Conservation (phyloP, 2,113 vertebrate species). For the Pterophyllum scalare region DNA sequence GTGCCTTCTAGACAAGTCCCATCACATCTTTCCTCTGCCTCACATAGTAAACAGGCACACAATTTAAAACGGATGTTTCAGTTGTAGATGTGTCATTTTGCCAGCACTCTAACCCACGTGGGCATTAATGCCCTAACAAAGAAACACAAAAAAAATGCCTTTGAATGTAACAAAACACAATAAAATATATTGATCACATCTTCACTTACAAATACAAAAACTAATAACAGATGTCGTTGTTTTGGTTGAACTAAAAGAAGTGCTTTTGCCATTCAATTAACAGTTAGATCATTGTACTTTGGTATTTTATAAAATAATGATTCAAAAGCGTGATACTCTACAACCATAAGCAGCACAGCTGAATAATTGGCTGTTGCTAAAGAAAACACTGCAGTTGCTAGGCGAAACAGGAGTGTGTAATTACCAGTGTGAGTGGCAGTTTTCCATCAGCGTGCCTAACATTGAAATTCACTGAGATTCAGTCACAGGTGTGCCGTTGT, state of each 20-base stretch:
- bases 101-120: background rate
- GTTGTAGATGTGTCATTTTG: background rate
- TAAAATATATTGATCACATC: background rate
- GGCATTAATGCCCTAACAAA: background rate
- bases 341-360: background rate
- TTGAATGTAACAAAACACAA: background rate
- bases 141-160: background rate
- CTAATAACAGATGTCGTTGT: background rate
- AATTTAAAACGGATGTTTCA: background rate
- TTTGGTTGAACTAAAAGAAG: background rate
- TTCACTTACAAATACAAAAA: background rate
- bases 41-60: background rate
- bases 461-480: slow-evolving; percentile 51
- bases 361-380: slow-evolving; percentile 27
- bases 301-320: background rate
- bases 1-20: background rate
- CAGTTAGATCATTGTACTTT: background rate
- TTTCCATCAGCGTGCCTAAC: slow-evolving; percentile 39
- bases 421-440: slow-evolving; percentile 55
- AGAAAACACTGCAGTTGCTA: slow-evolving; percentile 60
- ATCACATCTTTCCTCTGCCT: background rate
- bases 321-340: background rate
- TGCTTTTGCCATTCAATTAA: background rate
- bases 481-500: slow-evolving; percentile 67
- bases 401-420: slow-evolving; percentile 57